These are phyloP conservation scores for Cydia amplana DNA, from an alignment of 1,140 invertebrate species.

Conservation along the genomic window DNA sequence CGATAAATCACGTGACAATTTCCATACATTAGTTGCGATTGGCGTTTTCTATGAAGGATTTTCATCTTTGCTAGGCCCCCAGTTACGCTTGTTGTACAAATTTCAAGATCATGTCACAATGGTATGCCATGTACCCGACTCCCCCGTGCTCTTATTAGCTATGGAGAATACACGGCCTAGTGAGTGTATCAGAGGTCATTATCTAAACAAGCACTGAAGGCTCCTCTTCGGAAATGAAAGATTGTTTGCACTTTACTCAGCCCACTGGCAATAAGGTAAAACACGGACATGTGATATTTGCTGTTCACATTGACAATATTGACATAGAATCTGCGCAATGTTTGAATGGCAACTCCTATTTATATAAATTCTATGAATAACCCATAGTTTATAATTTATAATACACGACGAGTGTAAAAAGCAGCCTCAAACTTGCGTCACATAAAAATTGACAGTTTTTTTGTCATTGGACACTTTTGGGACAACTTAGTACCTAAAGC, in stretches of 20 bases:
- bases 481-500: too few species aligned
- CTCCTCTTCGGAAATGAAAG: slow-evolving; percentile 24
- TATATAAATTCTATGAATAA: neutral
- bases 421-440: too few species aligned
- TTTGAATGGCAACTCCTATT: slow-evolving; percentile 5
- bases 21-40: too few species aligned
- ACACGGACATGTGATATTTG: slow-evolving; percentile 28
- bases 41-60: too few species aligned
- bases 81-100: too few species aligned
- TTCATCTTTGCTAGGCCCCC: too few species aligned
- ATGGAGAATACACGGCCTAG: neutral
- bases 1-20: too few species aligned
- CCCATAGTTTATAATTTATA: neutral
- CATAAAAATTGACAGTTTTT: too few species aligned
- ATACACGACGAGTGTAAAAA: neutral
- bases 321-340: slow-evolving; percentile 23
- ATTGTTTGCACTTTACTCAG: slow-evolving; percentile 25
- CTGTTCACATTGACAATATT: slow-evolving; percentile 19
- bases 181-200: slow-evolving; percentile 10
- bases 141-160: neutral
- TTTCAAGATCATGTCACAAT: too few species aligned
- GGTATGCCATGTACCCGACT: too few species aligned
- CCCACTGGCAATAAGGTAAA: slow-evolving; percentile 27
- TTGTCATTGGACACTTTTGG: too few species aligned
- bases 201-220: slow-evolving; percentile 15